Evolutionary conservation across 2,888 invertebrate genomes (phyloP).

Genomic region (Ischnura elegans): DNA sequence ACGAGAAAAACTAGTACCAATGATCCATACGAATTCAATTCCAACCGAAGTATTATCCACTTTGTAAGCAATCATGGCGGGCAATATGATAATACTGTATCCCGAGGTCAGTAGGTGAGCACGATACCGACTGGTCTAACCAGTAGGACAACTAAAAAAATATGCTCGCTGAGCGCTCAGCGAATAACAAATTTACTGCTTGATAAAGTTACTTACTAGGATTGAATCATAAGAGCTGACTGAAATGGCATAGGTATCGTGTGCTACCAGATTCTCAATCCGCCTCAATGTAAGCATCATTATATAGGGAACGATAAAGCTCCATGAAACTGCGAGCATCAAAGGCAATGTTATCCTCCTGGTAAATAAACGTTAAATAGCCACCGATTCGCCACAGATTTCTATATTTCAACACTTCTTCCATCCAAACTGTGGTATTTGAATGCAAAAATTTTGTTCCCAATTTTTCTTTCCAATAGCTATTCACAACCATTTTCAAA

Average conservation of each 20-base stretch:
- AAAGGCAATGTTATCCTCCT: no score
- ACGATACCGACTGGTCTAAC: slow-evolving; percentile 16
- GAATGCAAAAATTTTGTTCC: no score
- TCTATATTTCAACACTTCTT: no score
- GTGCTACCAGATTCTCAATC: not conserved
- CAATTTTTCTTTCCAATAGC: no score
- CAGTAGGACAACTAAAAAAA: not conserved
- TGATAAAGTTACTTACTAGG: not conserved
- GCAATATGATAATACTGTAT: not conserved
- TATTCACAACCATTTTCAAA: no score
- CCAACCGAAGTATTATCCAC: not conserved
- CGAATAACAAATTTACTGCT: not conserved
- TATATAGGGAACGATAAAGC: not conserved
- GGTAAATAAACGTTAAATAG: no score
- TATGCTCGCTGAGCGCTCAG: not conserved
- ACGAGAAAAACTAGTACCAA: not conserved
- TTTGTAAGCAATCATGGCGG: not conserved
- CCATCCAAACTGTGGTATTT: no score
- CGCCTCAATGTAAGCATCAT: no score
- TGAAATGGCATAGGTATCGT: not conserved
- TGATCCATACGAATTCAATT: not conserved
- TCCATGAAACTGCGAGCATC: no score
- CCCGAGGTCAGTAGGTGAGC: not conserved
- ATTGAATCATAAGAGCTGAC: not conserved
- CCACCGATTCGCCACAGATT: no score